Base-by-base conservation (phyloP, 2,797 vertebrate species). In the Microtus obscurus region DNA sequence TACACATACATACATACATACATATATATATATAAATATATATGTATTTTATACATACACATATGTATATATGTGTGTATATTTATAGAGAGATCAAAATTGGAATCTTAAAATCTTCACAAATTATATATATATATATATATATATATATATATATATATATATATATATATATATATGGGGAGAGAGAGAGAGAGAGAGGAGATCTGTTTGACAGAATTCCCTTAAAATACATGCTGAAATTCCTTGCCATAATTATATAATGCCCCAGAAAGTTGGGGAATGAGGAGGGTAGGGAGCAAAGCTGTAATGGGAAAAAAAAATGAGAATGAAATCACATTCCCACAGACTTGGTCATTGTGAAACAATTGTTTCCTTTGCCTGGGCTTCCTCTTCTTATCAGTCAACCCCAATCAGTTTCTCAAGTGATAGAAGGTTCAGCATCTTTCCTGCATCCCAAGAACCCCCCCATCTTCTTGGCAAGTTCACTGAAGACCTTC, bases 281-380 rank as follows among this genome's bases (percentile, higher is more conserved):
- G n/a, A 59, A 59, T 40, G 10, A 91, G 27, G 80, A 89, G 48
- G 40, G 71, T 12, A 83, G 17, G 76, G 76, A 65, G 45, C 56
- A 83, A 95, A 90, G n/a, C 19, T 40, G 5, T 83, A 76, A 71
- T 93, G 89, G 90, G 83, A 93, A 92, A 59, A 48, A 85, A 85
- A 85, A 93, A 81, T 17, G 51, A 96, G 65, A 78, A 53, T 80
- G 95, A 96, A 94, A 69, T 91, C 83, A 83, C 89, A 90, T 97
- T 97, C 96, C 96, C 96, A 98, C 82, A 96, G 95, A 94, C 31
- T n/a, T 23, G 12, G 56, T 76, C 37, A 40, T 71, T 93, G 83
- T 87, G 19, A 90, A 95, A 97, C 94, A 97, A 97, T 95, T 92
- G 23, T 90, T 98, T 95, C 96, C 94, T 92, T 95, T 90, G 71